A percentile compares a stretch with the other conserved stretches of the same genome.
Evolutionary conservation across 2,797 vertebrate genomes (phyloP).

Genomic region (Melanotaenia pygmaea): DNA sequence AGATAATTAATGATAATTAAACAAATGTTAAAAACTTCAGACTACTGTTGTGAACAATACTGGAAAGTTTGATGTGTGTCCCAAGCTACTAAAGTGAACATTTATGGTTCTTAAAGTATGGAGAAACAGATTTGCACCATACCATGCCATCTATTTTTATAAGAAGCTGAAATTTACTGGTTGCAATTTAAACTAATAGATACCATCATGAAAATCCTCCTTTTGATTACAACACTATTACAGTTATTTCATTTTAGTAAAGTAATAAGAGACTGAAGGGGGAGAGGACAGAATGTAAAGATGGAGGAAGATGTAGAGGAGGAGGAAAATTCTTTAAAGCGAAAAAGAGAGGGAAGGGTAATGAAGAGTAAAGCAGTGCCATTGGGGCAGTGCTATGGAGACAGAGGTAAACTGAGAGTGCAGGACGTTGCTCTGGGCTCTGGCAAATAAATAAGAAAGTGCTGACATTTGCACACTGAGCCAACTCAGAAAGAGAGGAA

Average conservation of each 20-base stretch:
- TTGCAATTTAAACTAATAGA: neutral
- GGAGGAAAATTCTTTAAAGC: constrained; percentile 10
- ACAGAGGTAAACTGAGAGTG: constrained; percentile 74
- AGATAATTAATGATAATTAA: neutral
- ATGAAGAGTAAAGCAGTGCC: constrained; percentile 28
- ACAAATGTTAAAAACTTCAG: neutral
- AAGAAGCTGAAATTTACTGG: neutral
- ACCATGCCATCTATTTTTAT: neutral
- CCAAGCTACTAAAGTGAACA: neutral
- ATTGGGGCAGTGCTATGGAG: constrained; percentile 51
- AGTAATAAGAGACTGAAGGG: constrained; percentile 3
- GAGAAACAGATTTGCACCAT: too few species aligned
- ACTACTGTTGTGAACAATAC: neutral
- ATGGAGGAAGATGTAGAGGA: constrained; percentile 13
- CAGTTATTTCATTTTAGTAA: neutral
- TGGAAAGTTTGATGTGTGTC: neutral
- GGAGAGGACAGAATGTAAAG: constrained; percentile 31
- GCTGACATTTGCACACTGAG: constrained; percentile 79
- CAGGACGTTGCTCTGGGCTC: constrained; percentile 71
- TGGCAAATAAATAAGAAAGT: constrained; percentile 76
- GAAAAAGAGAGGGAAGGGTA: constrained; percentile 3
- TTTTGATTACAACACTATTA: neutral
- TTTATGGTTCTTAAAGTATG: neutral
- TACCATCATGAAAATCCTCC: neutral
- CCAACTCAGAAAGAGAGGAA: constrained; percentile 59